These are phyloP conservation scores for Drosophila setosimentum DNA, from an alignment of 2,888 invertebrate species.

Conservation along the genomic window DNA sequence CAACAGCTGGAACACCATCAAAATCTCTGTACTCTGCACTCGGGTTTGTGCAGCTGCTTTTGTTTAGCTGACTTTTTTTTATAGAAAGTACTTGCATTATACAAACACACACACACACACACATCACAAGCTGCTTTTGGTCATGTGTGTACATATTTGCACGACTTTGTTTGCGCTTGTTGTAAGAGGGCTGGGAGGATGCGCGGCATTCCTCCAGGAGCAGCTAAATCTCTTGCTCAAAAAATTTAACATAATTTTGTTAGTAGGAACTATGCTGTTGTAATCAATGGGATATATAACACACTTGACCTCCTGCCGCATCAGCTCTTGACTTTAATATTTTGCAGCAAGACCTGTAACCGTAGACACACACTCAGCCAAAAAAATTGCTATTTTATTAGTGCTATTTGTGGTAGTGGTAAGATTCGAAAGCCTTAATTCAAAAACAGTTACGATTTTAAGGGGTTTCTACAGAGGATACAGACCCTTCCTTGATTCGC, in stretches of 20 bases:
- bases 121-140: conserved; percentile 15
- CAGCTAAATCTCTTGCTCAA: conserved; percentile 23
- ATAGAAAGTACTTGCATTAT: conserved; percentile 44
- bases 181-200: neutral
- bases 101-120: conserved; percentile 15
- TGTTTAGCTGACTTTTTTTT: conserved; percentile 59
- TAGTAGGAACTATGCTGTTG: conserved; percentile 62
- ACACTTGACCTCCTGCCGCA: conserved; percentile 30
- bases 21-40: conserved; percentile 18
- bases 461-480: too few species aligned
- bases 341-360: neutral
- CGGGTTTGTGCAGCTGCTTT: conserved; percentile 39
- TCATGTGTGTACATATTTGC: conserved; percentile 60
- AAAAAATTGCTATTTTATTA: neutral
- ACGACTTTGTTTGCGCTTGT: conserved; percentile 55
- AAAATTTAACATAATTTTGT: conserved; percentile 67
- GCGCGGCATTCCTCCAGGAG: neutral
- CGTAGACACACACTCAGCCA: neutral
- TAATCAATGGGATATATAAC: conserved; percentile 62
- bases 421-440: too few species aligned
- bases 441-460: too few species aligned
- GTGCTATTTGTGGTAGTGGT: too few species aligned
- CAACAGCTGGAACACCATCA: conserved; percentile 7
- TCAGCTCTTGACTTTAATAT: conserved; percentile 22
- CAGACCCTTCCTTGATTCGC: too few species aligned